Conservation (phyloP, 2,888 invertebrate species). For the Hypolimnas misippus region DNA sequence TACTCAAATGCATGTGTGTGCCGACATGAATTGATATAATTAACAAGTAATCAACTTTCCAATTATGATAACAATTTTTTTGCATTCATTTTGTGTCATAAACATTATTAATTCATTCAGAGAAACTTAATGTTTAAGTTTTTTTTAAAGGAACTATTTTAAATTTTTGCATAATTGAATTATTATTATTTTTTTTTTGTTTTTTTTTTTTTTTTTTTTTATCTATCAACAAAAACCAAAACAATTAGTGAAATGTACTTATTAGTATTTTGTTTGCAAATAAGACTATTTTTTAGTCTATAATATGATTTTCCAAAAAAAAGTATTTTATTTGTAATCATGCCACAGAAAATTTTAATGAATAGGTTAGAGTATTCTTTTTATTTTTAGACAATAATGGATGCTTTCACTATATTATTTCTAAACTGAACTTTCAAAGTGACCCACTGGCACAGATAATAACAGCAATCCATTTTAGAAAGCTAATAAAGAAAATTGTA, state of each 20-base stretch:
- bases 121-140: background rate
- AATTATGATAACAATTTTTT: background rate
- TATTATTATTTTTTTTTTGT: background rate
- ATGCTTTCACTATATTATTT: background rate
- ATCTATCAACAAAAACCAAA: too few species aligned
- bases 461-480: slow-evolving; percentile 32
- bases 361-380: background rate
- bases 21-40: slow-evolving; percentile 11
- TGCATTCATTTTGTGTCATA: background rate
- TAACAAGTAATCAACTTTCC: slow-evolving; percentile 25
- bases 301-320: background rate
- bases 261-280: too few species aligned
- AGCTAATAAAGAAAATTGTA: slow-evolving; percentile 33
- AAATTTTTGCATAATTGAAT: background rate
- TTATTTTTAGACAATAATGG: background rate
- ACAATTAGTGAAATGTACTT: too few species aligned
- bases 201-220: too few species aligned
- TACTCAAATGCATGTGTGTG: slow-evolving; percentile 12
- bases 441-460: slow-evolving; percentile 35
- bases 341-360: background rate
- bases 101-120: background rate
- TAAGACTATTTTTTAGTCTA: too few species aligned
- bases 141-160: background rate
- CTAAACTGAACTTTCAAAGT: slow-evolving; percentile 26
- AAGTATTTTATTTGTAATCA: background rate